Percentiles rank a stretch among this genome's conserved stretches.
Evolutionary conservation across 2,888 invertebrate genomes (phyloP).

Genomic region (Laothoe populi): DNA sequence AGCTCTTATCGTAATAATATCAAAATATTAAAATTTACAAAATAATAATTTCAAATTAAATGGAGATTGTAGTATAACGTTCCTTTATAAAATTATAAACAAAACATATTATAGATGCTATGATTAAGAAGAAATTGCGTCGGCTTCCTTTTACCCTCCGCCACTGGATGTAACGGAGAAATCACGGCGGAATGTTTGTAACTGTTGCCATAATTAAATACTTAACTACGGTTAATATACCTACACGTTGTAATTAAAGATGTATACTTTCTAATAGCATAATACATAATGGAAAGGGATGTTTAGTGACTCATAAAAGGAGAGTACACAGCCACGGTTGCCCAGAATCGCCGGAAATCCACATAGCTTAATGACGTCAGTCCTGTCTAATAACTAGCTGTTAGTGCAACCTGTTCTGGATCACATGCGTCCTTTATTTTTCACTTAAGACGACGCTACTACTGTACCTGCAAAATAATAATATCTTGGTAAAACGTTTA

Average conservation of each 20-base stretch:
- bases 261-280: slow-evolving; percentile 5
- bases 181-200: neutral
- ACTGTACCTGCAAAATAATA: slow-evolving; percentile 41
- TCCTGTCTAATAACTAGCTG: slow-evolving; percentile 52
- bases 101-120: too few relatives aligned
- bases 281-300: neutral
- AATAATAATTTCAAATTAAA: too few relatives aligned
- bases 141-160: too few relatives aligned
- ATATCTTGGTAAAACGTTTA: slow-evolving; percentile 49
- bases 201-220: slow-evolving; percentile 16
- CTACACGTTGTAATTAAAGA: slow-evolving; percentile 12
- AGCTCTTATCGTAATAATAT: too few relatives aligned
- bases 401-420: slow-evolving; percentile 52
- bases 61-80: too few relatives aligned
- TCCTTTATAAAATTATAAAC: too few relatives aligned
- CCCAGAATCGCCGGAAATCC: slow-evolving; percentile 66
- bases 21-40: too few relatives aligned
- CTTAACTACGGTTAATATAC: slow-evolving; percentile 7
- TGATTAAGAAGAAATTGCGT: too few relatives aligned
- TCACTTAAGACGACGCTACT: slow-evolving; percentile 48
- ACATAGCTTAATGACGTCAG: slow-evolving; percentile 48
- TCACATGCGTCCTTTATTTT: slow-evolving; percentile 48
- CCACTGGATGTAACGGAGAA: neutral
- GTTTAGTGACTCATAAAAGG: slow-evolving; percentile 55
- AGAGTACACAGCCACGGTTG: slow-evolving; percentile 44